Evolutionary conservation across 2,888 invertebrate species (phyloP), one percentile per base, ranked within the genome.

Genomic region (Mesochorus sp.): DNA sequence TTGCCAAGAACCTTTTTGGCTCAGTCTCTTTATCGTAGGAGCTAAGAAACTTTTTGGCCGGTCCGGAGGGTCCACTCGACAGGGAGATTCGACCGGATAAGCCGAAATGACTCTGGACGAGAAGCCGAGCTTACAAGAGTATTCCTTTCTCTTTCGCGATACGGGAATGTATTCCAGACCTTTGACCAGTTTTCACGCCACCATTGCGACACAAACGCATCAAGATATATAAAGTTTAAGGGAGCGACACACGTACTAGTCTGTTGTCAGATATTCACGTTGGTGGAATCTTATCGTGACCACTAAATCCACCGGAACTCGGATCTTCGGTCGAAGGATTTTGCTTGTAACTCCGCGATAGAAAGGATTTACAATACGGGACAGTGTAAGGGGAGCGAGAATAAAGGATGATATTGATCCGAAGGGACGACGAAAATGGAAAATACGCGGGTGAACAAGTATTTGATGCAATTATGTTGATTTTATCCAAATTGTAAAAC

Each of bases 21-120:
- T 62, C 39, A 24, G 12, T 44, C 31, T 12, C 42, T 6, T 19
- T 8, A 24, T 51, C 12, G 21, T 8, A 24, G 61, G 47, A 44
- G 26, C 34, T 28, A 37, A 14, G 24, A 59, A 21, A 42, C 53
- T 62, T 66, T 67, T 57, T 34, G 62, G 53, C 57, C 57, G 17
- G 61, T 47, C 34, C 12, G 42, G 37, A 72, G 71, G 61, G 37
- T 39, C 37, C 24, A 24, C 24, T 26, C 61, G 31, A 24, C 24
- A n/a, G 44, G 53, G 44, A 74, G 78, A 78, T 78, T 49, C 3
- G 14, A 28, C 2, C 59, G 6, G 78, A 78, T 73, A 78, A 78
- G 64, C 31, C 34, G 42, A 47, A 39, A 62, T 44, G 44, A 53
- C 66, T 28, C 14, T 12, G 28, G 17, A 47, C 34, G 62, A 62